Evolutionary conservation across 2,888 invertebrate genomes (phyloP).

Genomic region (Aromia moschata): DNA sequence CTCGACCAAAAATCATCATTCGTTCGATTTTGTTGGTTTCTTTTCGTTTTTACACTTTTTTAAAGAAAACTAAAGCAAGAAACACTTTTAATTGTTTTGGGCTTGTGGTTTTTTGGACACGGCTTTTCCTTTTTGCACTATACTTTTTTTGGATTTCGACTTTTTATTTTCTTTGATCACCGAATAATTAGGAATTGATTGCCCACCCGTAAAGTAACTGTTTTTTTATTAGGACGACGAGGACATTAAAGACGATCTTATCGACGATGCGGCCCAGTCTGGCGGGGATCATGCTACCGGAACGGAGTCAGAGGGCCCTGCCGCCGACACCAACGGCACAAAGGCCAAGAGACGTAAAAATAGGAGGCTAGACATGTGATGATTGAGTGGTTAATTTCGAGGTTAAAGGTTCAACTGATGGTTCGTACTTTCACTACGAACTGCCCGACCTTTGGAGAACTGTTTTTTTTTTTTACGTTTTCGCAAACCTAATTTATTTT

Average conservation of each 20-base stretch:
- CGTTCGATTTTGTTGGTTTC: too few relatives aligned
- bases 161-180: too few relatives aligned
- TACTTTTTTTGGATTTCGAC: too few relatives aligned
- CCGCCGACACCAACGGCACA: slow-evolving; percentile 11
- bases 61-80: too few relatives aligned
- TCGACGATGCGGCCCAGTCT: slow-evolving; percentile 67
- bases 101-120: too few relatives aligned
- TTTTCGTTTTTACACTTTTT: too few relatives aligned
- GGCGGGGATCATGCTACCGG: slow-evolving; percentile 37
- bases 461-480: slow-evolving; percentile 11
- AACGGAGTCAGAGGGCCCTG: slow-evolving; percentile 33
- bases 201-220: too few relatives aligned
- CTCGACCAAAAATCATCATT: too few relatives aligned
- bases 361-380: slow-evolving; percentile 47
- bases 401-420: background rate
- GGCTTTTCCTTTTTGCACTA: too few relatives aligned
- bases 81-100: too few relatives aligned
- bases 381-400: background rate
- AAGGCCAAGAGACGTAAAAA: slow-evolving; percentile 48
- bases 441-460: background rate
- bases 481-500: slow-evolving; percentile 14
- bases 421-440: slow-evolving; percentile 6
- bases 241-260: slow-evolving; percentile 74
- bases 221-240: slow-evolving; percentile 65
- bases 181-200: too few relatives aligned